Conservation (phyloP, 2,797 vertebrate genomes). For the Enteromius viviparus region DNA sequence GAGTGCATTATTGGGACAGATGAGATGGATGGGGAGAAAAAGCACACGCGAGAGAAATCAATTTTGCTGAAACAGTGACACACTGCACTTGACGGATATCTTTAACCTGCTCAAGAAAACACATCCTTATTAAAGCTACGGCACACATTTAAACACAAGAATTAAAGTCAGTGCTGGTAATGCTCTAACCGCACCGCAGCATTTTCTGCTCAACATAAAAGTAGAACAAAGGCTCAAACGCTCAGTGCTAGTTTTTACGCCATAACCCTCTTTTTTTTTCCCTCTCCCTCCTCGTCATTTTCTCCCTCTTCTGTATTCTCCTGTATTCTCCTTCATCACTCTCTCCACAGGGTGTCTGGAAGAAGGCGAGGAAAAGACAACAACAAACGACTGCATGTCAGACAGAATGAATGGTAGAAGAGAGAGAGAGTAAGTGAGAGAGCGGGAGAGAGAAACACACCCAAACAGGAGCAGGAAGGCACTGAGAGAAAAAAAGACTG, state of each 20-base stretch:
- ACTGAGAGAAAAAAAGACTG: conserved; percentile 46
- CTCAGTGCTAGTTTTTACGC: not conserved
- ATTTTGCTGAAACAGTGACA: conserved; percentile 19
- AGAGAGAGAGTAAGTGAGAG: conserved; percentile 31
- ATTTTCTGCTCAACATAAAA: conserved; percentile 36
- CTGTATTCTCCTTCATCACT: conserved; percentile 44
- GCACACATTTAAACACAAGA: conserved; percentile 13
- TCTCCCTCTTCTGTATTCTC: conserved; percentile 41
- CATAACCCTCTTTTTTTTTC: conserved; percentile 15
- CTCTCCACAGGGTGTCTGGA: conserved; percentile 54
- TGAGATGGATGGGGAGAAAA: conserved; percentile 8
- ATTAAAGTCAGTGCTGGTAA: conserved; percentile 6
- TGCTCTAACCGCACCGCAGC: not conserved
- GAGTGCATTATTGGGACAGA: conserved; percentile 21
- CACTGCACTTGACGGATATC: conserved; percentile 38
- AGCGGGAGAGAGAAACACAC: conserved; percentile 47
- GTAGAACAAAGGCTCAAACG: conserved; percentile 43
- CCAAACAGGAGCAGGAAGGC: conserved; percentile 56
- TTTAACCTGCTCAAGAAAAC: conserved; percentile 36
- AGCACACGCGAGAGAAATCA: not conserved
- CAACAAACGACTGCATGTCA: conserved; percentile 59
- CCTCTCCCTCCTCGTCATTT: conserved; percentile 30
- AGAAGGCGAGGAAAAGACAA: conserved; percentile 55
- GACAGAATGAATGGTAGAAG: conserved; percentile 51
- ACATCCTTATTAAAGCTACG: conserved; percentile 37